Conservation (phyloP, 2,888 invertebrate species). For the Byasa hedistus region DNA sequence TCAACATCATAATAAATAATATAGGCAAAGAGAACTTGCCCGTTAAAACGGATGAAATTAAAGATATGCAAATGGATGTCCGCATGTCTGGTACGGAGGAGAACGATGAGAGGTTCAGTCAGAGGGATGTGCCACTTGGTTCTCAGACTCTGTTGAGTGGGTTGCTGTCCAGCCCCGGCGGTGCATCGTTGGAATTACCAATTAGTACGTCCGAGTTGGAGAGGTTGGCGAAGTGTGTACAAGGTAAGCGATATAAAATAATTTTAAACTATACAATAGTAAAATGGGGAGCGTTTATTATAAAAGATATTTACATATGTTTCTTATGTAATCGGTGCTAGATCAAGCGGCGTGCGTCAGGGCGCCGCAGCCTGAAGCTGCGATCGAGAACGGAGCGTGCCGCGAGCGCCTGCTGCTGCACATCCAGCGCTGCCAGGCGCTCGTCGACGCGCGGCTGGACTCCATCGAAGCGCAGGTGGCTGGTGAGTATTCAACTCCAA, state of each 20-base stretch:
- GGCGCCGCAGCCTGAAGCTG: constrained; percentile 89
- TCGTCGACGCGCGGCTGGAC: constrained; percentile 85
- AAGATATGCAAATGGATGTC: constrained; percentile 46
- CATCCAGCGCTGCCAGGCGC: constrained; percentile 86
- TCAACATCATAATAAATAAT: constrained; percentile 61
- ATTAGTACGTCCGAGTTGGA: constrained; percentile 68
- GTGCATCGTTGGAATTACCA: constrained; percentile 62
- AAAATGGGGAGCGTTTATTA: constrained; percentile 2
- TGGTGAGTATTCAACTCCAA: constrained; percentile 58
- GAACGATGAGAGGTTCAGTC: constrained; percentile 43
- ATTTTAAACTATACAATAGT: background rate
- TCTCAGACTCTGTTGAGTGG: constrained; percentile 17
- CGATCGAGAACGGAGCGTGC: constrained; percentile 89
- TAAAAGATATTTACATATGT: background rate
- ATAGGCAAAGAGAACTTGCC: constrained; percentile 66
- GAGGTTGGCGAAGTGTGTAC: constrained; percentile 63
- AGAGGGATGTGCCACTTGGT: constrained; percentile 29
- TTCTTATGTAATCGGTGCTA: constrained; percentile 12
- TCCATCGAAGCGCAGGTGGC: constrained; percentile 88
- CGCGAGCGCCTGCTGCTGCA: constrained; percentile 87
- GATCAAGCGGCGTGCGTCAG: constrained; percentile 41
- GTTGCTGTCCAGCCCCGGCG: constrained; percentile 60
- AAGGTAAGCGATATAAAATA: constrained; percentile 48
- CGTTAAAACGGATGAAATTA: constrained; percentile 48
- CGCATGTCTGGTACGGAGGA: constrained; percentile 42